Percentiles rank a stretch among this genome's conserved stretches.
Conservation (phyloP, 2,797 vertebrate species). For the Cichlasoma orientale region DNA sequence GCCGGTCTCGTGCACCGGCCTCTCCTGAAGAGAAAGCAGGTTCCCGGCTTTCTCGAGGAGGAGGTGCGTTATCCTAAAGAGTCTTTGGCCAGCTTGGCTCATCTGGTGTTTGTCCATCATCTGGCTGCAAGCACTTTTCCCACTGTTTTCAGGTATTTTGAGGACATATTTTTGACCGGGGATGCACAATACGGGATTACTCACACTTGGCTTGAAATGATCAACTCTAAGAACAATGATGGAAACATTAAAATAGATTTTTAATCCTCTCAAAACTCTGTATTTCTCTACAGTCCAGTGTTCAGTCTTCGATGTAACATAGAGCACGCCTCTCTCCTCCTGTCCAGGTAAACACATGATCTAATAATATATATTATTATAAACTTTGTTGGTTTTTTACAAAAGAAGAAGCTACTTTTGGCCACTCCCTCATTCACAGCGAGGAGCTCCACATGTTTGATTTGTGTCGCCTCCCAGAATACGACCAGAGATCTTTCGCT, state of each 20-base stretch:
- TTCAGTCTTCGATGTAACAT: conserved; percentile 92
- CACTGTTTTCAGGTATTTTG: conserved; percentile 76
- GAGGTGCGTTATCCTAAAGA: conserved; percentile 85
- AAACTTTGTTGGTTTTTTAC: not conserved
- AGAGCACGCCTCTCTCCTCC: conserved; percentile 84
- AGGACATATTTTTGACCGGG: not conserved
- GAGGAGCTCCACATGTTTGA: too few species aligned
- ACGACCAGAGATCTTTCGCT: too few species aligned
- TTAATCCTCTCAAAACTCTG: not conserved
- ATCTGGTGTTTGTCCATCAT: conserved; percentile 92
- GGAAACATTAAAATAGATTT: not conserved
- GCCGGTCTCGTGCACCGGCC: conserved; percentile 72
- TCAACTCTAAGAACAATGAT: too few species aligned
- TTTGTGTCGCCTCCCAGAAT: too few species aligned
- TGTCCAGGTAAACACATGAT: conserved; percentile 85
- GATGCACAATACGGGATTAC: not conserved
- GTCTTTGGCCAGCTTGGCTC: conserved; percentile 89
- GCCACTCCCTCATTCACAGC: too few species aligned
- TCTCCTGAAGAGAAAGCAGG: conserved; percentile 72
- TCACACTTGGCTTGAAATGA: not conserved
- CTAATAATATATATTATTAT: not conserved
- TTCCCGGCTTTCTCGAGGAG: conserved; percentile 84
- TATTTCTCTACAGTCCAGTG: conserved; percentile 82
- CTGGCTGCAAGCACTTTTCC: conserved; percentile 87
- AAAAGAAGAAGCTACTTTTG: too few species aligned